These are phyloP conservation scores for Erebia epiphron DNA, from an alignment of 2,888 invertebrate genomes.

Conservation along the genomic window DNA sequence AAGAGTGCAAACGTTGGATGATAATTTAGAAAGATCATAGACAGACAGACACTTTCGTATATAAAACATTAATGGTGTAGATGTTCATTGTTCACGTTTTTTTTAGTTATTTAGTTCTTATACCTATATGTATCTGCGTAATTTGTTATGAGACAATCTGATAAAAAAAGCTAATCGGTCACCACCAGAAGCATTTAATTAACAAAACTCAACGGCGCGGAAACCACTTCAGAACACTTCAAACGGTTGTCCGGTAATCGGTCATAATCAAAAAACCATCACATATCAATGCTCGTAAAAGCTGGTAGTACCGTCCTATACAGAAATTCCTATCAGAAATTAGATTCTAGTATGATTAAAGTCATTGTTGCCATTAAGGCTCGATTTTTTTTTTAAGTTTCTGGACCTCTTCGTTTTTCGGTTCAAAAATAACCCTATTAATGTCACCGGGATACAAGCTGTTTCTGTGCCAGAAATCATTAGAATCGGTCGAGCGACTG, in stretches of 20 bases:
- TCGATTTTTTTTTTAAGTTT: no score
- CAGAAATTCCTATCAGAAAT: not conserved
- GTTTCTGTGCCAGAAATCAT: no score
- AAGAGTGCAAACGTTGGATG: no score
- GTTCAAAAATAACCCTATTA: no score
- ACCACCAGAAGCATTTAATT: conserved; percentile 54
- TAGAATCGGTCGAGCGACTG: no score
- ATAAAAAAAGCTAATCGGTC: conserved; percentile 46
- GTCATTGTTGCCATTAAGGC: no score
- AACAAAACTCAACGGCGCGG: conserved; percentile 52
- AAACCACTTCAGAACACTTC: conserved; percentile 55
- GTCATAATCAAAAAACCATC: conserved; percentile 59
- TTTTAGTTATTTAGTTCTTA: not conserved
- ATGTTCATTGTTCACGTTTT: not conserved
- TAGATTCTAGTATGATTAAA: not conserved
- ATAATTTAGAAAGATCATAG: no score
- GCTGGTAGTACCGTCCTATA: not conserved
- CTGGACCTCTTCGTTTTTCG: no score
- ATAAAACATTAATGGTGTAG: no score
- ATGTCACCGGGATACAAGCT: no score
- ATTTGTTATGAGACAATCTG: conserved; percentile 1
- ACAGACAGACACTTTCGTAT: no score
- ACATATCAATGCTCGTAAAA: not conserved
- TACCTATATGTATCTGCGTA: not conserved
- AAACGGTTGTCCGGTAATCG: conserved; percentile 70